Evolutionary conservation across 2,113 vertebrate species (phyloP), one percentile per base, ranked within the genome.

Genomic region (Ciconia maguari): DNA sequence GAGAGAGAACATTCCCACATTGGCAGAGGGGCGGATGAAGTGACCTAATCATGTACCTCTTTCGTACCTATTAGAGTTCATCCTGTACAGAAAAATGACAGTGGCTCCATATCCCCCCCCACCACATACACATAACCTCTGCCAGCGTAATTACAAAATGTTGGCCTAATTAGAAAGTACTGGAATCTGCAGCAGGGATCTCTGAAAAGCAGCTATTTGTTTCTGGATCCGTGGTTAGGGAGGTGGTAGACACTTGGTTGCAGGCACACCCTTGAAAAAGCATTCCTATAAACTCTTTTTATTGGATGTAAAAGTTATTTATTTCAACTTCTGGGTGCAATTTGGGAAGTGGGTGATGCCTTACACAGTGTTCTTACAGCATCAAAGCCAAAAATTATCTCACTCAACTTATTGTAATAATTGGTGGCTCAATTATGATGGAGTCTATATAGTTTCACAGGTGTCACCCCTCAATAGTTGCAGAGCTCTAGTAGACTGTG

Each of bases 291-390:
- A 95, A 84, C 62, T 44, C 64, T 51, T 84, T 92, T 77, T 87
- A 87, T 69, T 91, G 92, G 69, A 87, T 49, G 48, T 29, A 30
- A 32, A 85, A 62, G 30, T 90, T 69, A 70, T 54, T 90, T 69
- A 70, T 54, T 97, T n/a, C 89, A 74, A 70, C 84, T 95, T 66
- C 70, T 94, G 93, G 86, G 81, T 80, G 78, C 94, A 87, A 87
- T 76, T 89, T 81, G 87, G 94, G 89, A 95, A 94, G 77, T 42
- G 94, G 95, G 84, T 87, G 87, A 97, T 91, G 96, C 89, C 82
- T 97, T 86, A 82, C 58, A 48, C 22, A 83, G 78, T 30, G 57
- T 91, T 93, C 95, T 77, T 26, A 21, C 24, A 54, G 89, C 69
- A 58, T 22, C 65, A 62, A 41, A 74, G 81, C 87, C 94, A 87